Evolutionary conservation across 2,888 invertebrate species (phyloP).

Genomic region (Pilophorus perplexus): DNA sequence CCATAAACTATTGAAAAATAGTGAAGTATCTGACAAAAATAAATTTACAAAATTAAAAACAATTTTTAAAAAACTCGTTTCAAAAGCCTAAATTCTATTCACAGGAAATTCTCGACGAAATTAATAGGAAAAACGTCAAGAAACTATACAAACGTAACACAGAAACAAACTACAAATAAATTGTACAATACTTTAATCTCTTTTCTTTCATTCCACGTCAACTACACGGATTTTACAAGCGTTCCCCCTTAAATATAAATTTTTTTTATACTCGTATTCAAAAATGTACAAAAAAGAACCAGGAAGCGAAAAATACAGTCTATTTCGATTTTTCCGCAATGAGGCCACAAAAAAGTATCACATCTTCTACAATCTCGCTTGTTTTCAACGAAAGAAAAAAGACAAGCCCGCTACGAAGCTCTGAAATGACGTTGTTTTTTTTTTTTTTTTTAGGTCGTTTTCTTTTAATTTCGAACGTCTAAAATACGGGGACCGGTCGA

Average conservation of each 20-base stretch:
- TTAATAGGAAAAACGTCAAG: conserved; percentile 5
- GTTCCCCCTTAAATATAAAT: no score
- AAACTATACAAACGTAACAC: conserved; percentile 11
- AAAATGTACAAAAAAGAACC: conserved; percentile 30
- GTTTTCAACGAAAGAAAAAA: not conserved
- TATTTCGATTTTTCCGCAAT: not conserved
- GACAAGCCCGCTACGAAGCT: no score
- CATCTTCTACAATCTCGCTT: no score
- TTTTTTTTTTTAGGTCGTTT: no score
- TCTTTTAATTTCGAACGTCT: no score
- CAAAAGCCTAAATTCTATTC: conserved; percentile 16
- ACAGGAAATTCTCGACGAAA: conserved; percentile 31
- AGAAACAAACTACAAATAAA: not conserved
- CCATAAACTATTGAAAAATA: conserved; percentile 25
- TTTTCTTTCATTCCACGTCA: conserved; percentile 6
- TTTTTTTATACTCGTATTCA: not conserved
- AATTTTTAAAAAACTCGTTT: not conserved
- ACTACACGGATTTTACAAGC: conserved; percentile 5
- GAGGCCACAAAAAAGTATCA: conserved; percentile 35
- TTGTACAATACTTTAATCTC: not conserved
- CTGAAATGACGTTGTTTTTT: no score
- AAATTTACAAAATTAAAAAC: conserved; percentile 15
- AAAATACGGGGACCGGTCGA: not conserved
- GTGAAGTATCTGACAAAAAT: conserved; percentile 7
- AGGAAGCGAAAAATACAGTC: not conserved